Percentiles rank a stretch among this genome's conserved stretches.
phyloP scores from a whole-genome alignment of 2,888 invertebrate genomes.

The Sinelater perroti region DNA sequence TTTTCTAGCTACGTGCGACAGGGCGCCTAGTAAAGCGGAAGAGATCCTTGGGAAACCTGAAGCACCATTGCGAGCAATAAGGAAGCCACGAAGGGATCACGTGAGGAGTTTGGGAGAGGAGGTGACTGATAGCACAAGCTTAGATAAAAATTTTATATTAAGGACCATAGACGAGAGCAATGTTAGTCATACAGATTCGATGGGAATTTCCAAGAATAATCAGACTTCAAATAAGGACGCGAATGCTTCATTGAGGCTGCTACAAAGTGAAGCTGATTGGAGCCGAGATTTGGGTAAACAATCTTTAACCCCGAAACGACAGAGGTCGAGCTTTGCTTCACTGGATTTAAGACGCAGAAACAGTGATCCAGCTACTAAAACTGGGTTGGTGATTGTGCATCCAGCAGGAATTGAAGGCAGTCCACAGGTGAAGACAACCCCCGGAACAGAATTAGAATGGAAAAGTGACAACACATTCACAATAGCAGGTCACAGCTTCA shows the following conservation, averaged over 20 bases:
- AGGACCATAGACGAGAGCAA: slow-evolving; percentile 58
- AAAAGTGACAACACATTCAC: slow-evolving; percentile 69
- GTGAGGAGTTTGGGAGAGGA: slow-evolving; percentile 64
- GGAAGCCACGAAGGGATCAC: slow-evolving; percentile 47
- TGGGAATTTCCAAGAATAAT: slow-evolving; percentile 1
- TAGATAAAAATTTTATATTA: slow-evolving; percentile 52
- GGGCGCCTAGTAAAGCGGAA: slow-evolving; percentile 56
- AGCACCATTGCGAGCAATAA: slow-evolving; percentile 51
- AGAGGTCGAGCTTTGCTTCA: slow-evolving; percentile 57
- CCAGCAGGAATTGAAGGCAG: slow-evolving; percentile 59
- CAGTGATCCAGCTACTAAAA: slow-evolving; percentile 75
- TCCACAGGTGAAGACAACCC: slow-evolving; percentile 62
- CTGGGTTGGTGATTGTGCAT: slow-evolving; percentile 31
- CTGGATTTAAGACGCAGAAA: slow-evolving; percentile 72
- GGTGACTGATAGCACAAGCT: slow-evolving; percentile 56
- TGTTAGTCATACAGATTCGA: slow-evolving; percentile 22
- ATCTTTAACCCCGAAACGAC: slow-evolving; percentile 57
- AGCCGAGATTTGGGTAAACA: slow-evolving; percentile 39
- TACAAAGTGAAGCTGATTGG: slow-evolving; percentile 43
- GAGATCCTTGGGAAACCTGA: slow-evolving; percentile 58
- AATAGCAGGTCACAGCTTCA: slow-evolving; percentile 79
- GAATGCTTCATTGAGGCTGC: slow-evolving; percentile 24
- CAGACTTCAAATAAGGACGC: slow-evolving; percentile 25
- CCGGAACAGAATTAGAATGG: slow-evolving; percentile 70
- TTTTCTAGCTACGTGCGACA: slow-evolving; percentile 50